phyloP scores from a whole-genome alignment of 2,888 invertebrate genomes.

The Linnaemya tessellans region DNA sequence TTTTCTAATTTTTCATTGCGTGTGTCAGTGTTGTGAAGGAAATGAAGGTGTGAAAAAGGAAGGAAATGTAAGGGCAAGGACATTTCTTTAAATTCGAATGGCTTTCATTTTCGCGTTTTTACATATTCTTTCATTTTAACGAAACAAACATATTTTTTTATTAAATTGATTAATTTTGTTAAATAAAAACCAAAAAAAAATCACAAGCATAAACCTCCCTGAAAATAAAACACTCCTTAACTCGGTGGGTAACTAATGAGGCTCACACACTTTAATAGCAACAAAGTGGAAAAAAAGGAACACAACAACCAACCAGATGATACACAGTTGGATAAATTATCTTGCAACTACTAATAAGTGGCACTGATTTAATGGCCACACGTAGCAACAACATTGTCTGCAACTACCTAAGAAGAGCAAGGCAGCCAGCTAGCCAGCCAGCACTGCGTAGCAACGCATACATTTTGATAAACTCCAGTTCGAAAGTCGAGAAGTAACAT shows the following conservation, averaged over 20 bases:
- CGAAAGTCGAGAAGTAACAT: conserved; percentile 61
- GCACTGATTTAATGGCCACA: conserved; percentile 76
- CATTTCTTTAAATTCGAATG: conserved; percentile 59
- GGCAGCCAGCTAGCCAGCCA: conserved; percentile 2
- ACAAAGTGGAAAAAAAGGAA: conserved; percentile 5
- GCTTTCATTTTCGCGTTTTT: conserved; percentile 1
- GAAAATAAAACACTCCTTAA: conserved; percentile 52
- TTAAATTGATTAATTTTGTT: conserved; percentile 69
- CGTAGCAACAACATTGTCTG: conserved; percentile 77
- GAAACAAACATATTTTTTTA: conserved; percentile 37
- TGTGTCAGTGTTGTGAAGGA: background rate
- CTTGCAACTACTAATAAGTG: conserved; percentile 77
- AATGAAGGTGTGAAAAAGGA: conserved; percentile 32
- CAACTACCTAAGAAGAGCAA: conserved; percentile 70
- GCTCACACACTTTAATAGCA: conserved; percentile 54
- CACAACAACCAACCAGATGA: conserved; percentile 38
- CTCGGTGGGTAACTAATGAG: conserved; percentile 68
- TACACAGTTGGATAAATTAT: conserved; percentile 68
- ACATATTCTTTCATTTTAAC: background rate
- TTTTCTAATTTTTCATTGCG: conserved; percentile 32
- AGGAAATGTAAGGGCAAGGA: conserved; percentile 59
- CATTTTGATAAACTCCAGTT: conserved; percentile 51
- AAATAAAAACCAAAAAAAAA: conserved; percentile 15
- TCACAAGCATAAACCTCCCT: conserved; percentile 26
- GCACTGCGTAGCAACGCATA: conserved; percentile 61